Conservation (phyloP, 2,113 vertebrate genomes). For the Spermophilus dauricus region DNA sequence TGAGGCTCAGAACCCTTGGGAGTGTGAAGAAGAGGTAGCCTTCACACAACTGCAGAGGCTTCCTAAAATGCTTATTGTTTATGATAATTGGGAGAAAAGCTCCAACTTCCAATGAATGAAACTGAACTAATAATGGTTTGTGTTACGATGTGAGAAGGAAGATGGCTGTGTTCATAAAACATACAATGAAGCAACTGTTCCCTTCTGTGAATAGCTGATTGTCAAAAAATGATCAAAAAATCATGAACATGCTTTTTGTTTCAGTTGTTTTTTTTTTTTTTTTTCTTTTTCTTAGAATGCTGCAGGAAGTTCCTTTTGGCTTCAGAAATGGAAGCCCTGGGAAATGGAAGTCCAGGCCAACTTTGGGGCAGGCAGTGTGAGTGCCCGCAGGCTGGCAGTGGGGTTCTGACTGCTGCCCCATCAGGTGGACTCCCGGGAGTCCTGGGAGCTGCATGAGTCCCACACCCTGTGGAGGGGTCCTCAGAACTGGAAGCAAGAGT, state of each 20-base stretch:
- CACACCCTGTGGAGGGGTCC: too few relatives aligned
- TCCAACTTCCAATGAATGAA: neutral
- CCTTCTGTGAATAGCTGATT: constrained; percentile 26
- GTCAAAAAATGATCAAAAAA: neutral
- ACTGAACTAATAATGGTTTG: neutral
- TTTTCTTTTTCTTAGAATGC: constrained; percentile 74
- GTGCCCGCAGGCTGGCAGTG: neutral
- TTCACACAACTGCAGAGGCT: neutral
- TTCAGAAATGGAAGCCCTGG: neutral
- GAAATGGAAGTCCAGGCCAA: neutral
- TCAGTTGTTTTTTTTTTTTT: constrained; percentile 14
- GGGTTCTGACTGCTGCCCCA: neutral
- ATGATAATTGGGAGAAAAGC: neutral
- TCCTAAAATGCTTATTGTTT: neutral
- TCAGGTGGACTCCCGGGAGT: neutral
- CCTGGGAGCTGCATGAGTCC: neutral
- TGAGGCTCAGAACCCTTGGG: neutral
- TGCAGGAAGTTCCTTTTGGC: constrained; percentile 74
- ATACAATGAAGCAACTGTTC: constrained; percentile 45
- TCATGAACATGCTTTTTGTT: neutral
- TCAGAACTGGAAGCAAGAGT: neutral
- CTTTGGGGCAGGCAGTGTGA: neutral
- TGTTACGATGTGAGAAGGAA: neutral
- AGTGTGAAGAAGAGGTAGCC: neutral
- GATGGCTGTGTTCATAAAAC: neutral